Conservation (phyloP, 2,797 vertebrate species). For the Rhinichthys osculus region DNA sequence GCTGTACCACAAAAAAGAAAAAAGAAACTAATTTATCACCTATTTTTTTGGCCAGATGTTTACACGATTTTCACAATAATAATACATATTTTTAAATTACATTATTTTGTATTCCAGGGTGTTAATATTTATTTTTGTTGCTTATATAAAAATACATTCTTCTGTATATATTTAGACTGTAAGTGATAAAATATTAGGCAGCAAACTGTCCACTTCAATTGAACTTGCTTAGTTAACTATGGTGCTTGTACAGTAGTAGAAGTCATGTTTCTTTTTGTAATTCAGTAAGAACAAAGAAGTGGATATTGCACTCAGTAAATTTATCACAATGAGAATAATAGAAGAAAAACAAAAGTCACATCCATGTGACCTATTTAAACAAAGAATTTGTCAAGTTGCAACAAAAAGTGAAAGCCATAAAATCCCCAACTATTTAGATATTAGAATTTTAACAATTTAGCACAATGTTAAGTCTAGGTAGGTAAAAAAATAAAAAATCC, state of each 20-base stretch:
- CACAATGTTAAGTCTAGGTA: background rate
- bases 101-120: background rate
- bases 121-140: background rate
- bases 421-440: background rate
- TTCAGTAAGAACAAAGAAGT: background rate
- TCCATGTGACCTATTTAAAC: background rate
- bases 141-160: background rate
- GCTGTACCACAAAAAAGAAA: background rate
- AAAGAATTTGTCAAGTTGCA: background rate
- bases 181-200: background rate
- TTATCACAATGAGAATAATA: background rate
- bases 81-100: background rate
- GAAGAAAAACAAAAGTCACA: background rate
- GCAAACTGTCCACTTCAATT: background rate
- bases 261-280: background rate
- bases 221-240: background rate
- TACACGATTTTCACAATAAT: background rate
- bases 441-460: background rate
- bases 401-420: background rate
- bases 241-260: too few relatives aligned
- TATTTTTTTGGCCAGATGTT: background rate
- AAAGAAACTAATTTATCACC: background rate
- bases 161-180: background rate
- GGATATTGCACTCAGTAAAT: slow-evolving; percentile 1
- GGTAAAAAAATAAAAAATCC: background rate